Evolutionary conservation across 2,797 vertebrate species (phyloP).

Genomic region (Enteromius afrohamiltoni): DNA sequence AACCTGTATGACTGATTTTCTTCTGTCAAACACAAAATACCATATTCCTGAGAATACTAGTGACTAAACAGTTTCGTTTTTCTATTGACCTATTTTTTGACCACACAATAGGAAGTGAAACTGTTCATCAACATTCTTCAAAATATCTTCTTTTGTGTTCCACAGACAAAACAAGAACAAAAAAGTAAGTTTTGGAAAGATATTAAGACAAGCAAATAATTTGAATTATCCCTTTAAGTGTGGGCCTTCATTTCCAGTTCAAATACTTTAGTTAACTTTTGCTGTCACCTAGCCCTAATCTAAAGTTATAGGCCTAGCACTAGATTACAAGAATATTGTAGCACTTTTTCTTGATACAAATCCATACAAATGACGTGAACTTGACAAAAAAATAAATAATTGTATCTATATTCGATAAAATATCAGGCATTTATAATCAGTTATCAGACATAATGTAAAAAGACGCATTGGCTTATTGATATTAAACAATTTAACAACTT

Average conservation of each 20-base stretch:
- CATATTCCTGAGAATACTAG: neutral
- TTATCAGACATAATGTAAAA: neutral
- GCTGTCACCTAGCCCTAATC: neutral
- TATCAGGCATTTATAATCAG: neutral
- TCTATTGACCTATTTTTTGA: neutral
- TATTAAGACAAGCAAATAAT: neutral
- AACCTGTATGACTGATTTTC: neutral
- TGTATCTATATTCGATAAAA: neutral
- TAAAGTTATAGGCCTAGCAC: neutral
- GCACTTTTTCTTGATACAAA: neutral
- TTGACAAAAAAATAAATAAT: neutral
- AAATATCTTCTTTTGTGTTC: neutral
- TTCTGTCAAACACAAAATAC: neutral
- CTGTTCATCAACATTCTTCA: neutral
- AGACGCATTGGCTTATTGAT: no score
- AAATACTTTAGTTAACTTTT: neutral
- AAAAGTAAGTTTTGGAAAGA: neutral
- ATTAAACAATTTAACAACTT: no score
- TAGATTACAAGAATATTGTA: neutral
- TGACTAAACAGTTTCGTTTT: neutral
- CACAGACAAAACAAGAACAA: no score
- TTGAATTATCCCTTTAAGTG: neutral
- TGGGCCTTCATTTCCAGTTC: neutral
- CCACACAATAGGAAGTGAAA: neutral
- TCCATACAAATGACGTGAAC: neutral